These are phyloP conservation scores for Eremophila alpestris DNA, from an alignment of 2,797 vertebrate species.

Conservation along the genomic window DNA sequence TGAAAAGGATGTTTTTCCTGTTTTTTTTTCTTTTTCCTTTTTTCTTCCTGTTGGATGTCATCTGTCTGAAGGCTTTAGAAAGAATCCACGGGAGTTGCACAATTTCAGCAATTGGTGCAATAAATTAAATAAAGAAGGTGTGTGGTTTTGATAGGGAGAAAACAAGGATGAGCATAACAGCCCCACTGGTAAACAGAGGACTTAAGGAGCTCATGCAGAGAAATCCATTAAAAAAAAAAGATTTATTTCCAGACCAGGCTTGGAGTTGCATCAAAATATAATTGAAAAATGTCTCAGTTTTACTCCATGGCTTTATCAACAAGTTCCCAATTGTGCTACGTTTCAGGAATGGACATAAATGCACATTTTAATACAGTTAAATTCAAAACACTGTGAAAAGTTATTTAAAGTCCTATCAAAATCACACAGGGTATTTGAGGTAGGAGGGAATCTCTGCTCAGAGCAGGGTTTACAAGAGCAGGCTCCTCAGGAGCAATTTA, in stretches of 20 bases:
- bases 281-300: not conserved
- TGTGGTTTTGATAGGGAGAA: not conserved
- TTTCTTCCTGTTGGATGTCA: not conserved
- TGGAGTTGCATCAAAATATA: not conserved
- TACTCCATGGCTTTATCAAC: not conserved
- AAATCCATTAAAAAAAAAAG: not conserved
- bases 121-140: not conserved
- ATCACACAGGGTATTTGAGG: not conserved
- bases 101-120: not conserved
- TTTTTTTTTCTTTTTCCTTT: not conserved
- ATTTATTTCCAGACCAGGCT: not conserved
- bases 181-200: not conserved
- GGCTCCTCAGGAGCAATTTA: not conserved
- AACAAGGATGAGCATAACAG: not conserved
- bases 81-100: not conserved
- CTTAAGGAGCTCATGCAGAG: not conserved
- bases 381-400: not conserved
- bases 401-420: not conserved
- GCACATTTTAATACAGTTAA: not conserved
- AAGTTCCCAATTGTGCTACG: not conserved
- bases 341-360: not conserved
- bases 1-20: not conserved
- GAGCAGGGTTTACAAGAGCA: not conserved
- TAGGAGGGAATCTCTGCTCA: not conserved
- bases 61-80: not conserved